A percentile compares a stretch with the other conserved stretches of the same genome.
Evolutionary conservation across 2,888 invertebrate genomes (phyloP).

Genomic region (Artemia sinica): DNA sequence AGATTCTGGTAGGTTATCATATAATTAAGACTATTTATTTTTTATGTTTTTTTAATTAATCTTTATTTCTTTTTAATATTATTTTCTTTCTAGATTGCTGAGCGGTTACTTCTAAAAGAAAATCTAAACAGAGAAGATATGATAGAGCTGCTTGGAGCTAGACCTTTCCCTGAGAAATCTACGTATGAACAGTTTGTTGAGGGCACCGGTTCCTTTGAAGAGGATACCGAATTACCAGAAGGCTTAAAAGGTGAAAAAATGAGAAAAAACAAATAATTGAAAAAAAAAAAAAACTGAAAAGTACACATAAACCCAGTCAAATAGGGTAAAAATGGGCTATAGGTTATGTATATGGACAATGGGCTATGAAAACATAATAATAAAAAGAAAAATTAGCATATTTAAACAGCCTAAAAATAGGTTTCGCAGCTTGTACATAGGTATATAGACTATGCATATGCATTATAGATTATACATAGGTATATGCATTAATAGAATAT

Average conservation of each 20-base stretch:
- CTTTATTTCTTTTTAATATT: slow-evolving; percentile 5
- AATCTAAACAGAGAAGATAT: slow-evolving; percentile 88
- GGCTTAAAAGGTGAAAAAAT: slow-evolving; percentile 52
- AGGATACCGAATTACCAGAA: slow-evolving; percentile 82
- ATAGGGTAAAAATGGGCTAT: too few relatives aligned
- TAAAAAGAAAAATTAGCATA: too few relatives aligned
- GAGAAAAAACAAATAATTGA: too few relatives aligned
- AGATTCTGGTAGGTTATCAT: not conserved
- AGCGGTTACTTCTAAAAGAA: slow-evolving; percentile 74
- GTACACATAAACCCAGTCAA: too few relatives aligned
- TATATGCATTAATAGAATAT: too few relatives aligned
- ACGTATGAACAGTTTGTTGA: slow-evolving; percentile 99
- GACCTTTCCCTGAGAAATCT: slow-evolving; percentile 96
- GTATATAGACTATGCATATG: too few relatives aligned
- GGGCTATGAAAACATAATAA: too few relatives aligned
- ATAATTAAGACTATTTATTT: slow-evolving; percentile 13
- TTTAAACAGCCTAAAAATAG: too few relatives aligned
- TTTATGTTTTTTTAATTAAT: slow-evolving; percentile 11
- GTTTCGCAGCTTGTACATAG: too few relatives aligned
- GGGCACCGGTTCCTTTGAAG: slow-evolving; percentile 91
- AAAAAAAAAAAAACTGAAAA: too few relatives aligned
- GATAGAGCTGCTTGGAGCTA: slow-evolving; percentile 79
- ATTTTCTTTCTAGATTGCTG: slow-evolving; percentile 35
- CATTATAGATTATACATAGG: too few relatives aligned
- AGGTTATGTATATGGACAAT: too few relatives aligned